phyloP scores from a whole-genome alignment of 2,888 invertebrate genomes.

The Byasa hedistus region DNA sequence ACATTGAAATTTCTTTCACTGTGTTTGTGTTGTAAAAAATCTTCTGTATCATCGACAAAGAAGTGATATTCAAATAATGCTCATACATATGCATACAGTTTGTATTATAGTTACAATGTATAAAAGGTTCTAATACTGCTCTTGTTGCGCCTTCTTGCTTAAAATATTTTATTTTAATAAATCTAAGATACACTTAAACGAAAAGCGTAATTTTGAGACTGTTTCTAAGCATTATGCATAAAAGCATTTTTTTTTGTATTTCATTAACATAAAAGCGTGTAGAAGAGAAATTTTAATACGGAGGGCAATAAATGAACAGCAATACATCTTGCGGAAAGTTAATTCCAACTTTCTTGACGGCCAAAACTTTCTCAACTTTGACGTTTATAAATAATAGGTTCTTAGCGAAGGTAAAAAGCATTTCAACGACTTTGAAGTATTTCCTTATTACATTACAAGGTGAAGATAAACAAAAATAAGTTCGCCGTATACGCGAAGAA shows the following conservation, averaged over 20 bases:
- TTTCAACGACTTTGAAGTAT: slow-evolving; percentile 21
- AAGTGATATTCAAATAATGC: too few species aligned
- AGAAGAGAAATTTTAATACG: slow-evolving; percentile 18
- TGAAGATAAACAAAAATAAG: slow-evolving; percentile 6
- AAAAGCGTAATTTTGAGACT: too few species aligned
- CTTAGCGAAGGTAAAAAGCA: slow-evolving; percentile 26
- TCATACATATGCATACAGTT: too few species aligned
- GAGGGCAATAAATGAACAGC: slow-evolving; percentile 26
- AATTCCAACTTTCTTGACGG: slow-evolving; percentile 29
- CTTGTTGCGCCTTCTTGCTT: too few species aligned
- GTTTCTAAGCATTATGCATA: too few species aligned
- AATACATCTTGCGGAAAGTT: slow-evolving; percentile 30
- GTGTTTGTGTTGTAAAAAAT: too few species aligned
- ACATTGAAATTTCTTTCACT: too few species aligned
- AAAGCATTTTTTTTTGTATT: neutral
- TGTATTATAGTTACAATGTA: too few species aligned
- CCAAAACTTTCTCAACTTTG: slow-evolving; percentile 25
- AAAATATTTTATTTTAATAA: too few species aligned
- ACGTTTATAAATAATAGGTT: slow-evolving; percentile 29
- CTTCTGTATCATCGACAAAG: too few species aligned
- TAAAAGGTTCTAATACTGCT: too few species aligned
- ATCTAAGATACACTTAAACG: too few species aligned
- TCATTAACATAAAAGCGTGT: slow-evolving; percentile 12
- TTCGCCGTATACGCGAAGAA: neutral
- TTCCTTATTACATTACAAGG: slow-evolving; percentile 9